A percentile compares a stretch with the other conserved stretches of the same genome.
Evolutionary conservation across 1,140 invertebrate species (phyloP).

Genomic region (Drosophila funebris): DNA sequence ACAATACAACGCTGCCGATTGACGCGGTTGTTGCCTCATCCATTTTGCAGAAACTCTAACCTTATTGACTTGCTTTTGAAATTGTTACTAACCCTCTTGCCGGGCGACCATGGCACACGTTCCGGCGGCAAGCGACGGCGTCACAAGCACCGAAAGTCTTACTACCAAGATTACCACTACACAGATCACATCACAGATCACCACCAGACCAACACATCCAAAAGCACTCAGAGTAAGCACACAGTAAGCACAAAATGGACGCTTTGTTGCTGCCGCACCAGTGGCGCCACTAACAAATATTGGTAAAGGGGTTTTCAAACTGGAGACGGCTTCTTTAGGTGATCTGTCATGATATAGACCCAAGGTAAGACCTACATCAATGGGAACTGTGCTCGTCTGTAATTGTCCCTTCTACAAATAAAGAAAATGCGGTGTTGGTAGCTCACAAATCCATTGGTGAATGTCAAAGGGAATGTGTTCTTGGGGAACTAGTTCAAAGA

Average conservation of each 20-base stretch:
- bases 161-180: slow-evolving; percentile 70
- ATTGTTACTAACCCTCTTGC: slow-evolving; percentile 79
- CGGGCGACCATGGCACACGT: slow-evolving; percentile 35
- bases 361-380: slow-evolving; percentile 60
- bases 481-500: background rate
- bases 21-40: slow-evolving; percentile 39
- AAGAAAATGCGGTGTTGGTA: slow-evolving; percentile 26
- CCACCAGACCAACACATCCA: slow-evolving; percentile 21
- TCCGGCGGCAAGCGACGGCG: slow-evolving; percentile 32
- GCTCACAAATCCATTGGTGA: slow-evolving; percentile 22
- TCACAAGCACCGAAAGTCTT: slow-evolving; percentile 37
- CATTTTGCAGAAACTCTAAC: slow-evolving; percentile 76
- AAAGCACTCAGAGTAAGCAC: slow-evolving; percentile 28
- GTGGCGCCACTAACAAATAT: slow-evolving; percentile 51
- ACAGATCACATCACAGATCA: too few relatives aligned
- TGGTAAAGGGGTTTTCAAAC: slow-evolving; percentile 50
- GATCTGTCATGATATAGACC: slow-evolving; percentile 59
- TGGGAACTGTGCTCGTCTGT: slow-evolving; percentile 10
- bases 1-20: slow-evolving; percentile 21
- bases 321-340: slow-evolving; percentile 36
- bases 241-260: slow-evolving; percentile 36
- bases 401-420: background rate
- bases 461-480: background rate
- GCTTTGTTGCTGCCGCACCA: slow-evolving; percentile 65
- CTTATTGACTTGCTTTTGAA: slow-evolving; percentile 71